Base-by-base conservation (phyloP, 2,797 vertebrate genomes). In the Gallirallus australis region DNA sequence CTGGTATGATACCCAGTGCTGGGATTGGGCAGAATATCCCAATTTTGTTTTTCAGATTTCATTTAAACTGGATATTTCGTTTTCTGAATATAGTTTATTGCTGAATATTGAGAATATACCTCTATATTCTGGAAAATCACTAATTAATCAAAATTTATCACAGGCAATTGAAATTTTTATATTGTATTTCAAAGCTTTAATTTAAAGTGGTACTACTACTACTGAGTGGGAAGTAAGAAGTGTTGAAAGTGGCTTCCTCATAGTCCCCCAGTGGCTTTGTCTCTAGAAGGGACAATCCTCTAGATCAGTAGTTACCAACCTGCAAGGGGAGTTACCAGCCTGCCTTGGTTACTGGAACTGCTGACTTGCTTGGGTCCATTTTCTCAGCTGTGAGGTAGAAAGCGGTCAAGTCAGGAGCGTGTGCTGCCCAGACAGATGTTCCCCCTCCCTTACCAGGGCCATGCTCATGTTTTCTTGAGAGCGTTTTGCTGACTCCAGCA, bases 21-120 rank as follows among this genome's bases (percentile, higher is more conserved):
- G 13, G 12, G 35, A 9, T 11, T 75, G 37, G 16, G 14, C 16
- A 75, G 39, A 83, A 54, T 39, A 18, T 2, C 3, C 11, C 8
- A 4, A 20, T 59, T 78, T 86, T 40, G 5, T 7, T 75, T 77
- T 56, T 17, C 0, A 2, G 21, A 15, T 69, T 57, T 68, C 2
- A 0, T 70, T 82, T 72, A 33, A 66, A 39, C 2, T 0, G 2
- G 15, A 24, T 0, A 1, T 35, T 23, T 75, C 1, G 63, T 59
- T 48, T n/a, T 52, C 48, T 42, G 35, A 75, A 48, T 52, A 48
- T 52, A 33, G 11, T 59, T 31, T 70, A n/a, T 56, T 86, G 19
- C 12, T 61, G 21, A 2, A 28, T 81, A 23, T 31, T 53, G 27
- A 66, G 11, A 68, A 23, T 17, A 60, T 30, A 33, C 7, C 10